Evolutionary conservation across 2,797 vertebrate species (phyloP), one percentile per base, ranked within the genome.

Genomic region (Dryobates pubescens): DNA sequence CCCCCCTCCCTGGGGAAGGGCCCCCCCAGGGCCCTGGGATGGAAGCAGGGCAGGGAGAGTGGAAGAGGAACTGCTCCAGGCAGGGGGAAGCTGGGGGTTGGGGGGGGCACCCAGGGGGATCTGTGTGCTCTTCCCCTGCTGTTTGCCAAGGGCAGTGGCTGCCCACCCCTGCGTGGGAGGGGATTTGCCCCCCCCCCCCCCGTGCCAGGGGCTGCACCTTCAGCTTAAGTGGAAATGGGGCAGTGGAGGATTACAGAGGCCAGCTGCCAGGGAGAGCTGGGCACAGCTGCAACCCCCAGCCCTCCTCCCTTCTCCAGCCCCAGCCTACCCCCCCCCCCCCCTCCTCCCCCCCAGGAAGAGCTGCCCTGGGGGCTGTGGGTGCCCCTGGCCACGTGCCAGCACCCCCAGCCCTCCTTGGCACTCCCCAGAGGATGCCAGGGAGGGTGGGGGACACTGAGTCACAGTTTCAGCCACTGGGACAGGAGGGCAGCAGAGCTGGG

Each of bases 141-240:
- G 75, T 77, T 91, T 92, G 79, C 89, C 81, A 16, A 91, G 74
- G 92, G 95, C 72, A 17, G 79, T 0, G 30, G 73, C 92, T 43
- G 53, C 85, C 78, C 34, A 1, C 45, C 69, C 62, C 83, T 38
- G 71, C 18, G 45, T 68, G 75, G 82, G 82, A 80, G 26, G 32
- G 22, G 51, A 93, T 81, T 69, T 7, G 5, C 15, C 6, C 47
- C 78, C 57, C 24, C 47, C 6, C 47, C 78, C 57, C 26, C 47
- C 38, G 30, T 45, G 13, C 0, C 6, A 58, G 73, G 45, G 41
- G 10, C 89, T 15, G 7, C 11, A 29, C 79, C 89, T 92, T 49
- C 62, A 49, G 92, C 89, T 96, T 94, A 95, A 82, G 59, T 77
- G 65, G 76, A 95, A 95, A 82, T 77, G 85, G 95, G 82, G 23